Conservation (phyloP, 2,797 vertebrate genomes). For the Anguilla marmorata region DNA sequence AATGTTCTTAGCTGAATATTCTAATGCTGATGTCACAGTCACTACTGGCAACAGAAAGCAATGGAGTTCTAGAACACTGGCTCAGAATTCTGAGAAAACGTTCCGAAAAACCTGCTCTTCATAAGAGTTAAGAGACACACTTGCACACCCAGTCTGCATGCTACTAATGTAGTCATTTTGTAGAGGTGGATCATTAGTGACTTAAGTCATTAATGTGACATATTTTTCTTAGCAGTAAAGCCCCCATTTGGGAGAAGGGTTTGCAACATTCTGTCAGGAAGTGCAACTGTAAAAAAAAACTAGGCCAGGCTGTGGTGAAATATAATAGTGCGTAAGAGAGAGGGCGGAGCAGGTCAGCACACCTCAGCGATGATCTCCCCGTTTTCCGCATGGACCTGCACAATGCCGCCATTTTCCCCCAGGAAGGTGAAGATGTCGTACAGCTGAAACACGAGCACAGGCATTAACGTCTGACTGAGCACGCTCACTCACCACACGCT, state of each 20-base stretch:
- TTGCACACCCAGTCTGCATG: not conserved
- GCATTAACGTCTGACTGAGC: not conserved
- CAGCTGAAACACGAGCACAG: constrained; percentile 72
- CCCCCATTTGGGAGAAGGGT: not conserved
- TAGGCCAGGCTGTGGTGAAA: no score
- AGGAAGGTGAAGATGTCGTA: constrained; percentile 94
- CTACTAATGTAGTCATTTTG: not conserved
- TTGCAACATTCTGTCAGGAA: not conserved
- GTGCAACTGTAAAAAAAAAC: no score
- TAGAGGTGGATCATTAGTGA: not conserved
- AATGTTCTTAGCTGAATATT: no score
- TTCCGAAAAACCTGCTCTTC: no score
- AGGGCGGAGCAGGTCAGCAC: not conserved
- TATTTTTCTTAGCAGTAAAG: not conserved
- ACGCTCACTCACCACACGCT: not conserved
- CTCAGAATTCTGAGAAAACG: no score
- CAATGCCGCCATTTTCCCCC: constrained; percentile 87
- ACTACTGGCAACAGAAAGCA: no score
- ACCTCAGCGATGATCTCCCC: constrained; percentile 95
- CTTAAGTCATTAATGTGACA: not conserved
- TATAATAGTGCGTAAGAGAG: no score
- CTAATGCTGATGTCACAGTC: no score
- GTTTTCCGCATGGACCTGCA: constrained; percentile 97
- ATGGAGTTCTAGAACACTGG: no score
- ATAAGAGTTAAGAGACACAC: no score